Evolutionary conservation across 1,140 invertebrate species (phyloP), one percentile per base, ranked within the genome.

Genomic region (Drosophila nasuta): DNA sequence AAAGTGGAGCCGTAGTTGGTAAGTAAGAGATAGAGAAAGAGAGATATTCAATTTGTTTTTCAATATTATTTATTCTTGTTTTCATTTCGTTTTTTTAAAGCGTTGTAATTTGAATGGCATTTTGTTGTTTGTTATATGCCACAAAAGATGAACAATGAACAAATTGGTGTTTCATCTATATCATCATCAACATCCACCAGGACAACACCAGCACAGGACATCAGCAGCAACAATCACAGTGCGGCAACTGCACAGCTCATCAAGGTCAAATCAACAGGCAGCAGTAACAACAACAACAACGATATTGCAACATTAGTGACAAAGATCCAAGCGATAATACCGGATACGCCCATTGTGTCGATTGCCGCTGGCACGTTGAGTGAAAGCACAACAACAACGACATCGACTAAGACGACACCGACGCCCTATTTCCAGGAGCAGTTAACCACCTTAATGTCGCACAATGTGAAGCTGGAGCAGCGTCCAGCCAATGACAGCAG

Each of bases 271-370:
- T 71, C 73, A 71, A 75, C 70, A 77, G 63, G 69, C 70, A n/a
- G 3, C 28, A 30, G 8, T 33, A 41, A 20, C 6, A 43, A 3
- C 33, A 49, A 1, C 28, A 46, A 62, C 54, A 70, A 28, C 6
- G 66, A 75, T 43, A 71, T 71, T 60, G 73, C 67, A 38, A 75
- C 60, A 59, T 54, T 75, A 69, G 65, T 66, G 15, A 66, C 74
- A 33, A 72, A 85, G 46, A 77, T 85, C 25, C 81, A 88, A 54
- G 78, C 87, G 28, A 83, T 91, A 48, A 91, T 91, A 64, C 89
- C 88, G 25, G 88, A 91, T 68, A 91, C 91, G 38, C 90, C 91
- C 33, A 92, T 92, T 74, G 91, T 92, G 15, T 92, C 91, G 7
- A 92, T 92, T 77, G 91, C 91, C 48, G 75, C 83, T 67, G 85